Evolutionary conservation across 2,113 vertebrate species (phyloP).

Genomic region (Riparia riparia): DNA sequence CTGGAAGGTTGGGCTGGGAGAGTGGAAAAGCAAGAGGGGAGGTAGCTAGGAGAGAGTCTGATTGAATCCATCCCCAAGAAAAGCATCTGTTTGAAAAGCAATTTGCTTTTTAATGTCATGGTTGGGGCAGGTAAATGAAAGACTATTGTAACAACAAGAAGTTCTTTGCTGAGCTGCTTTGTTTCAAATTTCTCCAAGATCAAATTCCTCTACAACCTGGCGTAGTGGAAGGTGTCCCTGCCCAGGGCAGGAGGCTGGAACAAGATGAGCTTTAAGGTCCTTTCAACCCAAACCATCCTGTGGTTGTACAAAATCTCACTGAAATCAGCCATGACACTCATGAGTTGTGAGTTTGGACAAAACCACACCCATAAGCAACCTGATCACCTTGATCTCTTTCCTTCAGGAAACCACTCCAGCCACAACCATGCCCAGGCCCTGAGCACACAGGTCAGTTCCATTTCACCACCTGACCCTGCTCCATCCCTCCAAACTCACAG

Average conservation of each 20-base stretch:
- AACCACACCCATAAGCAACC: not conserved
- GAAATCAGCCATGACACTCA: fast-evolving
- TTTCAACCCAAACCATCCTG: not conserved
- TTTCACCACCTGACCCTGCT: not conserved
- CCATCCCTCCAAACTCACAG: not conserved
- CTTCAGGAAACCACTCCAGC: not conserved
- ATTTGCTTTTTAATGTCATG: not conserved
- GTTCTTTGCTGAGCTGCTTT: not conserved
- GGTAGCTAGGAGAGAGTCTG: not conserved
- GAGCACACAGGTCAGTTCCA: not conserved
- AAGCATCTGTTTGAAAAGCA: not conserved
- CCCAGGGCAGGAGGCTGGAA: not conserved
- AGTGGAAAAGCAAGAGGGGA: not conserved
- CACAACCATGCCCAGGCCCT: not conserved
- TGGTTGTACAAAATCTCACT: not conserved
- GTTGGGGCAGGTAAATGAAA: not conserved
- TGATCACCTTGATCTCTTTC: not conserved
- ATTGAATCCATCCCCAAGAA: not conserved
- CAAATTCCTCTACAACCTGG: not conserved
- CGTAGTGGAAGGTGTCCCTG: not conserved
- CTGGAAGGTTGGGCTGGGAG: not conserved
- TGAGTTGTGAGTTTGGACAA: not conserved
- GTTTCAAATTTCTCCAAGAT: not conserved
- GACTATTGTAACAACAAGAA: not conserved
- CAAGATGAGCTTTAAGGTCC: no score